Base-by-base conservation (phyloP, 2,888 invertebrate genomes). In the Kryphioiulus occultus region DNA sequence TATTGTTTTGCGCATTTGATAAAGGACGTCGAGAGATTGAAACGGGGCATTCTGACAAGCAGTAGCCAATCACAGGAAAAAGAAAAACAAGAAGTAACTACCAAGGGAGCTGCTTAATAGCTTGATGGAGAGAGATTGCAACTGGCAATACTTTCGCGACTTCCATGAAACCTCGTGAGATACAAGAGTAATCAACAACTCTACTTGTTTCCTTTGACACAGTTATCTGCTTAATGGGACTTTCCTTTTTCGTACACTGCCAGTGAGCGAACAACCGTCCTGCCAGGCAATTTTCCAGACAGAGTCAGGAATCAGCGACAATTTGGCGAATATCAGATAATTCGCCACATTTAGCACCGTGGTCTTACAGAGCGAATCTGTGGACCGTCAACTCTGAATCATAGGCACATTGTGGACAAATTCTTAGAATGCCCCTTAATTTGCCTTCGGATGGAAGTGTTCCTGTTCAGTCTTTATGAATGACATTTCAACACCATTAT, bases 121-220 rank as follows among this genome's bases (percentile, higher is more conserved):
- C 78, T 78, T 78, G 78, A 78, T 78, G 78, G 78, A 78, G 78
- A 78, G 78, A 78, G 78, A 78, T 78, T 78, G 78, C 78, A 78
- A 78, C 78, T 78, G 78, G 78, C 78, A 78, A 78, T 78, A 78
- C 78, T 78, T 78, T 78, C 30, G 78, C 78, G 78, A 78, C 78
- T 78, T 78, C 78, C 78, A 78, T 30, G 78, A 78, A 78, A 30
- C 78, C 78, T 78, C 78, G 78, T 78, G 78, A 78, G 78, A 78
- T 78, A 30, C 78, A 30, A 78, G 78, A 78, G 78, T 78, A 78
- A 78, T 78, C 78, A 78, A 78, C 78, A 78, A 78, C 78, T 78
- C 78, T 78, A 78, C 78, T 78, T 78, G 78, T 78, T 78, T 78
- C 78, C 78, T 78, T 78, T 78, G 78, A 78, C 78, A 78, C 78